These are phyloP conservation scores for Orestias chungarensis DNA, from an alignment of 2,797 vertebrate genomes.

Conservation along the genomic window DNA sequence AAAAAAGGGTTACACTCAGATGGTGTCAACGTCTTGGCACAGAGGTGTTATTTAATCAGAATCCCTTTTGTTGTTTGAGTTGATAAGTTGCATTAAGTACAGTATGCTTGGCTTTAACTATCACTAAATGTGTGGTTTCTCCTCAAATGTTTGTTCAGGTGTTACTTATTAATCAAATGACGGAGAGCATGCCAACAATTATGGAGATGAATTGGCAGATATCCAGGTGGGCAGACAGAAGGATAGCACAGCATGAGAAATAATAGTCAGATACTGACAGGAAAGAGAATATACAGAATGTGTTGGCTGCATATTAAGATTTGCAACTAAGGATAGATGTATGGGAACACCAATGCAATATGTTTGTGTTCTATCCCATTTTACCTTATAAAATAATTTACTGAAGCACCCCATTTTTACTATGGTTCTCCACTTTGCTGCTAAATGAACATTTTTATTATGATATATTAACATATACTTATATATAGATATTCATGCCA, in stretches of 20 bases:
- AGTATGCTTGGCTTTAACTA: slow-evolving; percentile 48
- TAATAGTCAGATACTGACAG: slow-evolving; percentile 39
- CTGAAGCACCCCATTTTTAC: background rate
- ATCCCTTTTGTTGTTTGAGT: slow-evolving; percentile 51
- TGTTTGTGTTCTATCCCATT: background rate
- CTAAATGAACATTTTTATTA: background rate
- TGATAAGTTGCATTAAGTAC: slow-evolving; percentile 51
- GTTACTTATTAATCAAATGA: slow-evolving; percentile 53
- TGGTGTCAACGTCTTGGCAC: slow-evolving; percentile 46
- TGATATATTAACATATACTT: background rate
- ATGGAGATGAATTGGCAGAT: slow-evolving; percentile 41
- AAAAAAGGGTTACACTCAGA: slow-evolving; percentile 36
- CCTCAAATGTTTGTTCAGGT: slow-evolving; percentile 47
- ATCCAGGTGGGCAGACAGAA: slow-evolving; percentile 36
- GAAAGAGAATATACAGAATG: slow-evolving; percentile 7
- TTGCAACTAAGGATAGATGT: slow-evolving; percentile 3
- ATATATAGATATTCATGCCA: background rate
- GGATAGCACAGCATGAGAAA: slow-evolving; percentile 25
- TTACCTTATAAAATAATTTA: background rate
- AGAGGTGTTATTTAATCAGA: slow-evolving; percentile 20
- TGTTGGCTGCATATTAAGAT: background rate
- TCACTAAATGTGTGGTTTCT: slow-evolving; percentile 57
- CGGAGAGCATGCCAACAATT: slow-evolving; percentile 39
- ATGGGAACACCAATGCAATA: background rate
- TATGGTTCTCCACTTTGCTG: background rate